Percentiles rank a stretch among this genome's conserved stretches.
Evolutionary conservation across 64 coral and sea anemone genomes (phyloP).

Genomic region (Dendrophyllia cribrosa): DNA sequence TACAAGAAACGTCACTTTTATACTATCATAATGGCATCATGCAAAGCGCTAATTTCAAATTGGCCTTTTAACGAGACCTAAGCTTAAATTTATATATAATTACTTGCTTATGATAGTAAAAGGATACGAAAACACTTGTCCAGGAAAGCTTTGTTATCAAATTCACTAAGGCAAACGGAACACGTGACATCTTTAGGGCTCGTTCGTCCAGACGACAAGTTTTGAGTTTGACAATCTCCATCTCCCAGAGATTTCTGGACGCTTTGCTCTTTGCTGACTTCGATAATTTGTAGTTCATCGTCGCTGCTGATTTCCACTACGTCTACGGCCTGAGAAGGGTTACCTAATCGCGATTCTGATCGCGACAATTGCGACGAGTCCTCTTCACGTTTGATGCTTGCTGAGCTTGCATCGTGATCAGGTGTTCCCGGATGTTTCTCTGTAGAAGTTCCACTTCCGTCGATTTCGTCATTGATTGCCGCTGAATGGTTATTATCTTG

Average conservation of each 20-base stretch:
- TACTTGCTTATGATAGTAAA: not conserved
- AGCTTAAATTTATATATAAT: no score
- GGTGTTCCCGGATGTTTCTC: not conserved
- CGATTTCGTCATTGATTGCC: not conserved
- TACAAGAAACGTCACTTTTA: no score
- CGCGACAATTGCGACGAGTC: not conserved
- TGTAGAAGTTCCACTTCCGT: not conserved
- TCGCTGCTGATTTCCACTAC: constrained; percentile 16
- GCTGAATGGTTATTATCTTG: not conserved
- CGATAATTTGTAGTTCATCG: constrained; percentile 6
- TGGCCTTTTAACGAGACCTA: no score
- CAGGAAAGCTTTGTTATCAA: constrained; percentile 91
- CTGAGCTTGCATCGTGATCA: not conserved
- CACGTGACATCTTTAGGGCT: constrained; percentile 75
- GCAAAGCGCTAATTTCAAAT: no score
- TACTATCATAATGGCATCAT: no score
- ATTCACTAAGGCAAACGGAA: constrained; percentile 87
- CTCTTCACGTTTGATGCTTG: not conserved
- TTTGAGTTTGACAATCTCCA: not conserved
- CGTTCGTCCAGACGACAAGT: not conserved
- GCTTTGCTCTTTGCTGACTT: not conserved
- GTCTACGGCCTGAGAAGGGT: not conserved
- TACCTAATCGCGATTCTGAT: not conserved
- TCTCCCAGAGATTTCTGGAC: not conserved
- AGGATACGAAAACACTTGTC: constrained; percentile 98